Base-by-base conservation (phyloP, 2,888 invertebrate species). In the Parthenolecanium corni region DNA sequence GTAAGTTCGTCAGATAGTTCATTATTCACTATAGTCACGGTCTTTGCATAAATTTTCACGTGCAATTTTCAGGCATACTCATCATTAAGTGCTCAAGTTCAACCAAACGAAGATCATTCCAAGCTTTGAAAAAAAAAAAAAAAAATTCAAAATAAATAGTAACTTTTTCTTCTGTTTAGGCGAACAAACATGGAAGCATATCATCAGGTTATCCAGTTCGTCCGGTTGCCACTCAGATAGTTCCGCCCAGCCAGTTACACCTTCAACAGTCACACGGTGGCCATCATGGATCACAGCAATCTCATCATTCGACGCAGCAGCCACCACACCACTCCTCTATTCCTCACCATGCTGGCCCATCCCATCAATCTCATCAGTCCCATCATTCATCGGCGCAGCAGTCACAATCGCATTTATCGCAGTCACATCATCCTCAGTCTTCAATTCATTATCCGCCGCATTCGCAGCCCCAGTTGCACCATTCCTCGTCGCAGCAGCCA, bases 151-250 rank as follows among this genome's bases (percentile, higher is more conserved):
- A n/a, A n/a, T n/a, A n/a, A n/a, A n/a, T n/a, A n/a, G n/a, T n/a
- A n/a, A n/a, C n/a, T n/a, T 64, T 63, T 65, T 67, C 71, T 31
- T 31, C 31, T 31, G 31, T 73, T 3, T 72, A 85, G 84, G 81
- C 81, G 65, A 75, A 82, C n/a, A 86, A 87, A 71, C 80, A 85
- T 1, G 87, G 89, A 65, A 85, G 87, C 70, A 89, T 90, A 66
- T 86, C 88, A 0, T 84, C 88, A 65, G 89, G 89, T 2, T 90
- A 89, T 77, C 87, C 89, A 0, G 85, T 88, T 1, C 80, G 86
- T 67, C 81, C 82, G 63, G 52, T 62, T 12, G 62, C 44, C 12
- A 16, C 52, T 5, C 52, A 20, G 25, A 62, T 62, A 14, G 25
- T 3, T 36, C 47, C 58, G 3, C 58, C 47, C 14, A 20, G 47